phyloP scores from a whole-genome alignment of 1,140 invertebrate species.

The Adelges cooleyi region DNA sequence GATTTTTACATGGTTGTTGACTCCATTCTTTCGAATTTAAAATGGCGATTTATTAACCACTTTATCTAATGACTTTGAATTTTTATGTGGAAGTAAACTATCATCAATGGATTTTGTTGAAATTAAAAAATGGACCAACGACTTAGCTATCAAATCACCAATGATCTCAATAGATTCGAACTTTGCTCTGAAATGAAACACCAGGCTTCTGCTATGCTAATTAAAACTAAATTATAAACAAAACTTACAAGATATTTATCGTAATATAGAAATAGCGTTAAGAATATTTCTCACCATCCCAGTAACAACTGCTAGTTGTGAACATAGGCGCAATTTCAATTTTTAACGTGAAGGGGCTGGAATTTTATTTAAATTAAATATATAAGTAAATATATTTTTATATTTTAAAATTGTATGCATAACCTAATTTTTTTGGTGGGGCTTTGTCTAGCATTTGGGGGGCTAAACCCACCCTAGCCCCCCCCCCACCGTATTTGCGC shows the following conservation, averaged over 20 bases:
- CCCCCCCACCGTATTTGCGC: too few relatives aligned
- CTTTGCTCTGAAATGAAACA: conserved; percentile 11
- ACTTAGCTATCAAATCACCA: background rate
- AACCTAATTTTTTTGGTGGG: too few relatives aligned
- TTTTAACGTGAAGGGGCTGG: too few relatives aligned
- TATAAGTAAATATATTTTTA: too few relatives aligned
- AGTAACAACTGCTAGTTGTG: background rate
- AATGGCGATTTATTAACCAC: background rate
- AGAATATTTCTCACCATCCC: background rate
- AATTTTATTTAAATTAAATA: too few relatives aligned
- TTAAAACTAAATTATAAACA: background rate
- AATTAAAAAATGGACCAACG: background rate
- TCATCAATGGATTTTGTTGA: background rate
- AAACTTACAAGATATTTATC: background rate
- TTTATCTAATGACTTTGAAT: background rate
- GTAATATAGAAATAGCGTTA: background rate
- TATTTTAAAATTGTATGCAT: too few relatives aligned
- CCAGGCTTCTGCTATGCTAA: background rate
- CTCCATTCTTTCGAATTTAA: background rate
- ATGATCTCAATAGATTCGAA: background rate
- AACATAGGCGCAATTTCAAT: too few relatives aligned
- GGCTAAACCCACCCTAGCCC: too few relatives aligned
- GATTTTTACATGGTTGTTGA: background rate
- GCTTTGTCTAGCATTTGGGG: too few relatives aligned
- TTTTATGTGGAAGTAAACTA: background rate